Conservation (phyloP, 1,140 invertebrate genomes). For the Spodoptera frugiperda region DNA sequence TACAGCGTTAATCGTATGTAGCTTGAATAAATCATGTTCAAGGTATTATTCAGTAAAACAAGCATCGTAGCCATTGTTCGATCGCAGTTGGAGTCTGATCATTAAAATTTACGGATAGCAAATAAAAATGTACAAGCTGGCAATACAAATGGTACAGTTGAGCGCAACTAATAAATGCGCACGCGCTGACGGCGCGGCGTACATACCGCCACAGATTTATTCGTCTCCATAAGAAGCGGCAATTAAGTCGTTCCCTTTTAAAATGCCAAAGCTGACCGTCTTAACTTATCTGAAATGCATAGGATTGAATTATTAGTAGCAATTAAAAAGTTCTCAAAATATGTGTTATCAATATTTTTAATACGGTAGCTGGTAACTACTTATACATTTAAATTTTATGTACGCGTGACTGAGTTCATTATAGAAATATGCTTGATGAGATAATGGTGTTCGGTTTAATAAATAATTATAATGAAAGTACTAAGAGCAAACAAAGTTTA, state of each 20-base stretch:
- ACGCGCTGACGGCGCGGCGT: constrained; percentile 59
- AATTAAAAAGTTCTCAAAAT: constrained; percentile 82
- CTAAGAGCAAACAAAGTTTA: too few relatives aligned
- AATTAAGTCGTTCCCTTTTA: constrained; percentile 79
- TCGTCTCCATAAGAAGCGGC: constrained; percentile 68
- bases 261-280: constrained; percentile 65
- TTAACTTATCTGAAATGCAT: constrained; percentile 78
- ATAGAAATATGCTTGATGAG: constrained; percentile 70
- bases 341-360: constrained; percentile 84
- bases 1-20: constrained; percentile 47
- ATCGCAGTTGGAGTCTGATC: constrained; percentile 6
- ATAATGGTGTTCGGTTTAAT: constrained; percentile 34
- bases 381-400: constrained; percentile 83
- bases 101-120: constrained; percentile 26
- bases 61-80: constrained; percentile 9
- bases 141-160: constrained; percentile 36
- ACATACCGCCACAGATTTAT: constrained; percentile 73
- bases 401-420: constrained; percentile 82
- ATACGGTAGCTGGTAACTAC: constrained; percentile 84
- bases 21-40: constrained; percentile 34
- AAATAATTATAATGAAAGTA: too few relatives aligned
- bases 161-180: constrained; percentile 65
- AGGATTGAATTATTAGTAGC: constrained; percentile 83
- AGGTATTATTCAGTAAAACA: constrained; percentile 17
- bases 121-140: constrained; percentile 15